These are phyloP conservation scores for Phortica magna DNA, from an alignment of 2,888 invertebrate species.

Conservation along the genomic window DNA sequence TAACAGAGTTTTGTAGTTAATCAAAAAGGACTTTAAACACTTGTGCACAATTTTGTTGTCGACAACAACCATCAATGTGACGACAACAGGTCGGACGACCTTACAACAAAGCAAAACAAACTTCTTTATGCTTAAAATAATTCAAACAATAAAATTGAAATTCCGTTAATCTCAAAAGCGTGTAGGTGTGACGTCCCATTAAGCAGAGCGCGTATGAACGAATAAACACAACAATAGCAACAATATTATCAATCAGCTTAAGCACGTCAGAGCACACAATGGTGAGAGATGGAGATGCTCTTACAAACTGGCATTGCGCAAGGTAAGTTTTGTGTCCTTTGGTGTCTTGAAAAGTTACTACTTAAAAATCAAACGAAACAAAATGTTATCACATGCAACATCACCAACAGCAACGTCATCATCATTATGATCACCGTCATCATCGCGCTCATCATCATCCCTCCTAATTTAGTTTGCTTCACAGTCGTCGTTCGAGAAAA, in stretches of 20 bases:
- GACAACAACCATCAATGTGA: constrained; percentile 16
- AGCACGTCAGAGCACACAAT: not conserved
- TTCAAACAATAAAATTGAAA: constrained; percentile 3
- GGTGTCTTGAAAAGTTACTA: constrained; percentile 15
- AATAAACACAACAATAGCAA: not conserved
- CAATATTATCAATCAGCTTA: constrained; percentile 14
- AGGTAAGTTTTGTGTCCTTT: constrained; percentile 22
- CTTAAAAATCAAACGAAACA: constrained; percentile 9
- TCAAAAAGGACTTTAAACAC: constrained; percentile 30
- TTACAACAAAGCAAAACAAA: not conserved
- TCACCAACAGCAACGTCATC: not conserved
- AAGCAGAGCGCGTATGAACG: too few relatives aligned
- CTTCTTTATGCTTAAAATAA: not conserved
- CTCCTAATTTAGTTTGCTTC: constrained; percentile 58
- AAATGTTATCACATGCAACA: constrained; percentile 12
- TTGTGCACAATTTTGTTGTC: too few relatives aligned
- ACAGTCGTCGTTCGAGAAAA: constrained; percentile 46
- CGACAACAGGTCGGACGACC: not conserved
- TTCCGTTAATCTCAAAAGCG: constrained; percentile 29
- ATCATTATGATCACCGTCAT: not conserved
- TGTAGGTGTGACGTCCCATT: constrained; percentile 28
- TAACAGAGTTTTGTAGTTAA: constrained; percentile 20
- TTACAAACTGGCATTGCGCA: constrained; percentile 5
- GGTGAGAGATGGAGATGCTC: too few relatives aligned
- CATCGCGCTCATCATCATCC: constrained; percentile 54